Evolutionary conservation across 2,888 invertebrate genomes (phyloP).

Genomic region (Noctua fimbriata): DNA sequence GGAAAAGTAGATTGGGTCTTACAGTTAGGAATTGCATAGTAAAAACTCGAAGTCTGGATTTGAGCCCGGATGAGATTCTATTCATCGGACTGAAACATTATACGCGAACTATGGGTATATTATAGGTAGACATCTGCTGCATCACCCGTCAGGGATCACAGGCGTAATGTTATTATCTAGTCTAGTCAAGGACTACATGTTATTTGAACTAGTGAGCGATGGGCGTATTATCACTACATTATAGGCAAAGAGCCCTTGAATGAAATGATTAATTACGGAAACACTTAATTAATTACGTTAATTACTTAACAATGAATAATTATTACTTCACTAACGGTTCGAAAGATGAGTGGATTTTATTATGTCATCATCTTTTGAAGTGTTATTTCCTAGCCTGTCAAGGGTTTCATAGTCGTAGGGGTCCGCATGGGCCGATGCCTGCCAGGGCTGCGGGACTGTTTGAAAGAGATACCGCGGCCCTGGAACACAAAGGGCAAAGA

Average conservation of each 20-base stretch:
- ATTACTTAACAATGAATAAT: conserved; percentile 5
- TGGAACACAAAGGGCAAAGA: too few relatives aligned
- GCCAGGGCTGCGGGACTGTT: too few relatives aligned
- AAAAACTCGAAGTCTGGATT: background rate
- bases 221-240: conserved; percentile 21
- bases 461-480: too few relatives aligned
- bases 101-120: too few relatives aligned
- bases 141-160: background rate
- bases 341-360: background rate
- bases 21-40: background rate
- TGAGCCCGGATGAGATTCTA: background rate
- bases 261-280: conserved; percentile 27
- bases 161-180: background rate
- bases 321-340: background rate
- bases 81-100: background rate
- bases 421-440: too few relatives aligned
- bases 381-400: background rate
- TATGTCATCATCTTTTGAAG: conserved; percentile 11
- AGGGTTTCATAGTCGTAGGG: background rate
- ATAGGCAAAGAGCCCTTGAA: conserved; percentile 1
- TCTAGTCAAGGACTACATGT: background rate
- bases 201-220: conserved; percentile 13
- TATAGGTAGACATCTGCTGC: background rate
- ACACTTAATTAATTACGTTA: conserved; percentile 1
- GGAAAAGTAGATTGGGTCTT: background rate